phyloP scores from a whole-genome alignment of 2,113 vertebrate genomes.

The Cynoglossus semilaevis region DNA sequence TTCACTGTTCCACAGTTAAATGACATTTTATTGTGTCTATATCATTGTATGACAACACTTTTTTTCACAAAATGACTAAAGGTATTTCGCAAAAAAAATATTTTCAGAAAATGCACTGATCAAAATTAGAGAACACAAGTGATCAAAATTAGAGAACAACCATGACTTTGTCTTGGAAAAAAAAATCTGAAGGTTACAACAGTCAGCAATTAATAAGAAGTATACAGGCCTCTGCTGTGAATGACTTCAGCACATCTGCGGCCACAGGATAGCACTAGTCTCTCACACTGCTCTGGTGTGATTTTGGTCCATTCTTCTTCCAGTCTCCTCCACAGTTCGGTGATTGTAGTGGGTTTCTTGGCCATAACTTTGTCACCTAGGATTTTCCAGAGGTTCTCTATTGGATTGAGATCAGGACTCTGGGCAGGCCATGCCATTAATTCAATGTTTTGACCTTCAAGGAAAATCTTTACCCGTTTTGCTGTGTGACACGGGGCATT shows the following conservation, averaged over 20 bases:
- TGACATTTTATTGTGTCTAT: no score
- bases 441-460: not conserved
- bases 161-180: no score
- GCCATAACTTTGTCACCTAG: not conserved
- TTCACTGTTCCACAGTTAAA: no score
- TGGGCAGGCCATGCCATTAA: not conserved
- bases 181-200: no score
- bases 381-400: slow-evolving; percentile 3
- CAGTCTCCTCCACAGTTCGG: not conserved
- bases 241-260: slow-evolving; percentile 2
- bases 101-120: not conserved
- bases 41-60: no score
- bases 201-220: no score
- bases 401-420: slow-evolving; percentile 1
- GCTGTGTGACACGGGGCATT: not conserved
- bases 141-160: no score
- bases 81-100: no score
- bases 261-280: not conserved
- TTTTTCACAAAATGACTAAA: no score
- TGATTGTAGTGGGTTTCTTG: slow-evolving; percentile 13
- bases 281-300: slow-evolving; percentile 5
- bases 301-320: slow-evolving; percentile 1
- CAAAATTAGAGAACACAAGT: slow-evolving; percentile 4
- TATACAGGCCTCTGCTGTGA: no score
- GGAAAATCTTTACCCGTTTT: not conserved